Conservation (phyloP, 2,888 invertebrate species). For the Hirtodrosophila alboralis region DNA sequence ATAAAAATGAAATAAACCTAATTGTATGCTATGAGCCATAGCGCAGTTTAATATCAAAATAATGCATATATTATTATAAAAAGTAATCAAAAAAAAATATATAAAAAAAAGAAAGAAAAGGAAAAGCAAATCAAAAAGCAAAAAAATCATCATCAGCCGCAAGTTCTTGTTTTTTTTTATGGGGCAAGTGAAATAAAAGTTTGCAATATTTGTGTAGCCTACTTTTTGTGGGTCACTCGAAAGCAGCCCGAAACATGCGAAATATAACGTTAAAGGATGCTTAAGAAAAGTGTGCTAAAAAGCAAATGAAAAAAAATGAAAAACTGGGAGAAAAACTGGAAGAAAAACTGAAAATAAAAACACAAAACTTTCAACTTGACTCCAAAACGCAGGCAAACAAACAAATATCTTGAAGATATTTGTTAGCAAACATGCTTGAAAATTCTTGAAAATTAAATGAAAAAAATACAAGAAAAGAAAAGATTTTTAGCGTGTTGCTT, state of each 20-base stretch:
- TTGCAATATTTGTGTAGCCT: constrained; percentile 38
- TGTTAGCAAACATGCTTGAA: constrained; percentile 3
- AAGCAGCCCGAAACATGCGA: constrained; percentile 17
- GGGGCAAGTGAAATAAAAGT: constrained; percentile 35
- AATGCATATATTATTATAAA: too few species aligned
- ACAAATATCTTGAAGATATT: constrained; percentile 6
- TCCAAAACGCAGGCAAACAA: constrained; percentile 6
- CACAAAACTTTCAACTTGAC: constrained; percentile 8
- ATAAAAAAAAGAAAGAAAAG: constrained; percentile 1
- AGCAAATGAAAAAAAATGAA: constrained; percentile 4
- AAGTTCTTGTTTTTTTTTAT: constrained; percentile 37
- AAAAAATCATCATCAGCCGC: not conserved
- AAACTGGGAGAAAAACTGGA: not conserved
- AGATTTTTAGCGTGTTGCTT: constrained; percentile 11
- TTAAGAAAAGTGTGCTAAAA: constrained; percentile 13
- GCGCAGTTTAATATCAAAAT: too few species aligned
- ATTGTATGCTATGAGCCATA: too few species aligned
- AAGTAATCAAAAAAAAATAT: constrained; percentile 1
- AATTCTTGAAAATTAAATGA: constrained; percentile 31
- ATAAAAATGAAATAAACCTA: too few species aligned
- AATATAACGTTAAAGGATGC: constrained; percentile 2
- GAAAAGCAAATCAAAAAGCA: not conserved
- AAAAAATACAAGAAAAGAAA: too few species aligned
- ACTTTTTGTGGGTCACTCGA: constrained; percentile 63
- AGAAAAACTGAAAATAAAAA: constrained; percentile 9